A percentile compares a stretch with the other conserved stretches of the same genome.
phyloP scores from a whole-genome alignment of 1,140 invertebrate species.

The Trachelipus rathkii region DNA sequence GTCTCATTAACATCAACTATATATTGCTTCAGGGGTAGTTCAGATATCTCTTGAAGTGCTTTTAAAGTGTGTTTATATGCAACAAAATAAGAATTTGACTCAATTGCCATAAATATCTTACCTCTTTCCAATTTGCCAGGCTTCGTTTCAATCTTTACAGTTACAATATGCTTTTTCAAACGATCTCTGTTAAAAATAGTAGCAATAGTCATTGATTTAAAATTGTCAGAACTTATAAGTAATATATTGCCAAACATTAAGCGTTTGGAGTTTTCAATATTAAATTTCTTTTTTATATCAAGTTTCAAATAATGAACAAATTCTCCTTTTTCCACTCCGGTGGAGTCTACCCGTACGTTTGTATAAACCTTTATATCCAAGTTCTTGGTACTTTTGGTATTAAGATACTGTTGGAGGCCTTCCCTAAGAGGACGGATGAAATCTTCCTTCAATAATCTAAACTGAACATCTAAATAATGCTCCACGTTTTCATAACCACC shows the following conservation, averaged over 20 bases:
- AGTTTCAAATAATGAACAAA: slow-evolving; percentile 30
- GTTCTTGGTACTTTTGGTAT: not conserved
- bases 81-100: slow-evolving; percentile 55
- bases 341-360: slow-evolving; percentile 19
- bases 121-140: slow-evolving; percentile 46
- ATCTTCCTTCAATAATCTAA: slow-evolving; percentile 69
- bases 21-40: slow-evolving; percentile 50
- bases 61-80: slow-evolving; percentile 53
- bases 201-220: slow-evolving; percentile 63
- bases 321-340: slow-evolving; percentile 17
- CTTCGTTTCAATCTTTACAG: slow-evolving; percentile 52
- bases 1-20: slow-evolving; percentile 44
- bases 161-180: slow-evolving; percentile 54
- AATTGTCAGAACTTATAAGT: slow-evolving; percentile 64
- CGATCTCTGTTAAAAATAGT: slow-evolving; percentile 58
- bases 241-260: slow-evolving; percentile 70
- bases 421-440: slow-evolving; percentile 38
- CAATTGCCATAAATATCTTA: slow-evolving; percentile 48
- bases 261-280: slow-evolving; percentile 52
- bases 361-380: slow-evolving; percentile 29
- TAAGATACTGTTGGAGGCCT: slow-evolving; percentile 36
- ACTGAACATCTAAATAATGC: slow-evolving; percentile 75
- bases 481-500: slow-evolving; percentile 59
- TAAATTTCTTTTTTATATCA: slow-evolving; percentile 30
- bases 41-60: slow-evolving; percentile 50